phyloP scores from a whole-genome alignment of 92 coral and sea anemone species.

The Meandrina meandrites region DNA sequence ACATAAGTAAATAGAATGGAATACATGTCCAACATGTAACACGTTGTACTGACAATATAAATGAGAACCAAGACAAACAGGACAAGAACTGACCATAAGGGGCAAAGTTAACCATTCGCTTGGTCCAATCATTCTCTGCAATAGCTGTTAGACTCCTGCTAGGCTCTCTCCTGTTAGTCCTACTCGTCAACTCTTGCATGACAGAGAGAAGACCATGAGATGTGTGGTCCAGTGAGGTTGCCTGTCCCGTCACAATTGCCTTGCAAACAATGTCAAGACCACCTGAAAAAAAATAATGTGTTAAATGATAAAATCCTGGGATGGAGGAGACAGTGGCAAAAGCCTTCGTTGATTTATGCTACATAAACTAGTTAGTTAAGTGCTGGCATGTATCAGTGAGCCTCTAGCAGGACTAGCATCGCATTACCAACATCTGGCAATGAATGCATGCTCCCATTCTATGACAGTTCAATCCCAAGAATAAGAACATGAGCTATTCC shows the following conservation, averaged over 20 bases:
- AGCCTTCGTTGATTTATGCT: too few relatives aligned
- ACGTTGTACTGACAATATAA: background rate
- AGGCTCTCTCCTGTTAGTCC: constrained; percentile 54
- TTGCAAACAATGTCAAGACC: constrained; percentile 80
- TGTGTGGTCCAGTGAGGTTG: constrained; percentile 63
- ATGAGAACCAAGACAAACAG: background rate
- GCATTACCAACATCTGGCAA: too few relatives aligned
- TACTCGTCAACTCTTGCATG: constrained; percentile 64
- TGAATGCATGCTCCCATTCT: too few relatives aligned
- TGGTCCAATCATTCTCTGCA: constrained; percentile 77
- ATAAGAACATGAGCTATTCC: background rate
- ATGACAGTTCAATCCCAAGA: background rate
- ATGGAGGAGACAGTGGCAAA: too few relatives aligned
- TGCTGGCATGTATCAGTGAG: too few relatives aligned
- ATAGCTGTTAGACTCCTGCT: constrained; percentile 65
- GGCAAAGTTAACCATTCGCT: constrained; percentile 86
- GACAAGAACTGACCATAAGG: constrained; percentile 74
- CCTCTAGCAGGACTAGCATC: too few relatives aligned
- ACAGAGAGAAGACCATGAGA: constrained; percentile 63
- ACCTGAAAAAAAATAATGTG: constrained; percentile 41
- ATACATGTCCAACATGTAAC: background rate
- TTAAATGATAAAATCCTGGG: background rate
- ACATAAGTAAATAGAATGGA: background rate
- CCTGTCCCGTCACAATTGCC: constrained; percentile 69
- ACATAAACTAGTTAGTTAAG: too few relatives aligned